Evolutionary conservation across 2,797 vertebrate species (phyloP), one percentile per base, ranked within the genome.

Genomic region (Peromyscus attwateri): DNA sequence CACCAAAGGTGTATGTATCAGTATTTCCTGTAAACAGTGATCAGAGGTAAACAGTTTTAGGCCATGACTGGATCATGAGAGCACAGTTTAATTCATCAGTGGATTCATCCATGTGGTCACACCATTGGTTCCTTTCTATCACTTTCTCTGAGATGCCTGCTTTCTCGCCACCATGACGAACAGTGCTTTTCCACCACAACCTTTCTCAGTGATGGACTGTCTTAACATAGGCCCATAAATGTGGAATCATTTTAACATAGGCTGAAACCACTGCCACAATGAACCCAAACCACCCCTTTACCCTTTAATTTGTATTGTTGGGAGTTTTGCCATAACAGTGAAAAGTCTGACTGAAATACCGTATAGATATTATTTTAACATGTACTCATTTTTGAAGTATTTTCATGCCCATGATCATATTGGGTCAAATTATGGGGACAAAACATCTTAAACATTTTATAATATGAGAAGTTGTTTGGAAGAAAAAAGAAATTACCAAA

Each of bases 401-500:
- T 93, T 93, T 94, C 23, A 76, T 1, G 75, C 62, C 0, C 21
- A 64, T 81, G 52, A 17, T 49, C 1, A 73, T 23, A 85, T 88
- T 85, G 62, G n/a, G 83, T 87, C 2, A 73, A 85, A 49, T 66
- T 13, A 0, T 49, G 29, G 2, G 13, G 3, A 8, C 0, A 52
- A 68, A 89, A 66, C 7, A 37, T 34, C 25, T 73, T 71, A 88
- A 73, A 73, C 7, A 37, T 76, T 88, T 90, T 91, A 88, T 84
- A 90, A 80, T 66, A 88, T 31, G 13, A 66, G 11, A 27, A 34
- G 11, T 55, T 76, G 68, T 66, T 70, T 4, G 64, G 19, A 40
- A 25, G 49, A 92, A 92, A 73, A 77, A 52, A 4, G 0, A 96
- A 76, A 16, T 43, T 68, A 87, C 2, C n/a, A 57, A 66, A 4